Evolutionary conservation across 2,797 vertebrate species (phyloP).

Genomic region (Enteromius anoplus): DNA sequence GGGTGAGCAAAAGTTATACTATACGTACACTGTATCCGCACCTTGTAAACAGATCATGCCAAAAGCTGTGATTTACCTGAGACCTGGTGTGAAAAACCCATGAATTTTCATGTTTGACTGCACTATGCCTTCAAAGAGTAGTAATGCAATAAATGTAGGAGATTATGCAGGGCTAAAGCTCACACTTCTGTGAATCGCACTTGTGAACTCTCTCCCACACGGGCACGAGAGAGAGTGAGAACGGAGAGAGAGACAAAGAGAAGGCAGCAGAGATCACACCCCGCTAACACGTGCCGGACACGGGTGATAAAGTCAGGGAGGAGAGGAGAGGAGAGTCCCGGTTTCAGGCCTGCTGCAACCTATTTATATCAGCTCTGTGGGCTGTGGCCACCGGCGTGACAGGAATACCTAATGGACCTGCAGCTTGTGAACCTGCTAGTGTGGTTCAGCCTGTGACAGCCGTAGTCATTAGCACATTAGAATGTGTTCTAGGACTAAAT

Average conservation of each 20-base stretch:
- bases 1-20: not conserved
- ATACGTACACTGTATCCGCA: not conserved
- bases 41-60: not conserved
- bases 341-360: slow-evolving; percentile 74
- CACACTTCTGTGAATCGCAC: slow-evolving; percentile 32
- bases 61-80: not conserved
- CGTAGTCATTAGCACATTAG: slow-evolving; percentile 38
- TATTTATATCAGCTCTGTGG: slow-evolving; percentile 77
- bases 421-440: slow-evolving; percentile 60
- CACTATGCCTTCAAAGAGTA: not conserved
- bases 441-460: slow-evolving; percentile 27
- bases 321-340: slow-evolving; percentile 64
- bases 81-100: not conserved
- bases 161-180: slow-evolving; percentile 52
- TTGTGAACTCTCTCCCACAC: slow-evolving; percentile 50
- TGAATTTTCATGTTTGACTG: not conserved
- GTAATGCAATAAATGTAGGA: slow-evolving; percentile 40
- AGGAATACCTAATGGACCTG: slow-evolving; percentile 74
- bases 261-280: slow-evolving; percentile 42
- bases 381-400: slow-evolving; percentile 71
- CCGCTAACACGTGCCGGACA: slow-evolving; percentile 63
- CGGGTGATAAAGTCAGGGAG: slow-evolving; percentile 71
- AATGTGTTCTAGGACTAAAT: slow-evolving; percentile 28
- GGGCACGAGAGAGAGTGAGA: slow-evolving; percentile 19
- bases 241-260: slow-evolving; percentile 30